phyloP scores from a whole-genome alignment of 1,140 invertebrate species.

The Cephus cinctus region DNA sequence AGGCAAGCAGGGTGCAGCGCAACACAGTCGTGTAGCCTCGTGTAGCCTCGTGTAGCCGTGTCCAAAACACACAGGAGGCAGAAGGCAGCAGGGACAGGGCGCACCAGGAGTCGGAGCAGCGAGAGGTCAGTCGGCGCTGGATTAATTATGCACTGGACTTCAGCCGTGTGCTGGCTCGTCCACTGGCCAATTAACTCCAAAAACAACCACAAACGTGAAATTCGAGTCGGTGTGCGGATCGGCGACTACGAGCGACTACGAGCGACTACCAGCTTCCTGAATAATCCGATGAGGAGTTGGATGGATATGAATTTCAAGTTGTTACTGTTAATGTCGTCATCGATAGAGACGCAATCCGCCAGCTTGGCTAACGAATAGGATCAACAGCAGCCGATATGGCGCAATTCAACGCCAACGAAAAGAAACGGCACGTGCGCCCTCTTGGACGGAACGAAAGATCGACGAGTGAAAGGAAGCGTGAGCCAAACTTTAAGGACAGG shows the following conservation, averaged over 20 bases:
- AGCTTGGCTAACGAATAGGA: too few species aligned
- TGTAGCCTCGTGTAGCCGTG: too few species aligned
- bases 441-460: neutral
- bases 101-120: too few species aligned
- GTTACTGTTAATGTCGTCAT: too few species aligned
- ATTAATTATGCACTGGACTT: conserved; percentile 47
- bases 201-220: conserved; percentile 37
- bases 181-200: conserved; percentile 41
- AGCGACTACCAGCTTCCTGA: conserved; percentile 11
- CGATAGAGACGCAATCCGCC: too few species aligned
- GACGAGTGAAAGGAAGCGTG: neutral
- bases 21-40: too few species aligned
- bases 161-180: conserved; percentile 20
- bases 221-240: conserved; percentile 15
- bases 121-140: conserved; percentile 36
- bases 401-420: neutral
- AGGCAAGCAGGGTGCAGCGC: too few species aligned
- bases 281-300: conserved; percentile 8
- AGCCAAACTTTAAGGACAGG: neutral
- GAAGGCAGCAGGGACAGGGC: conserved; percentile 5
- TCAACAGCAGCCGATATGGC: too few species aligned
- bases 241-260: conserved; percentile 5
- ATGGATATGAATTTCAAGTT: conserved; percentile 15
- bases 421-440: neutral
- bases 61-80: conserved; percentile 22